These are phyloP conservation scores for Epinotia bilunana DNA, from an alignment of 2,888 invertebrate species.

Conservation along the genomic window DNA sequence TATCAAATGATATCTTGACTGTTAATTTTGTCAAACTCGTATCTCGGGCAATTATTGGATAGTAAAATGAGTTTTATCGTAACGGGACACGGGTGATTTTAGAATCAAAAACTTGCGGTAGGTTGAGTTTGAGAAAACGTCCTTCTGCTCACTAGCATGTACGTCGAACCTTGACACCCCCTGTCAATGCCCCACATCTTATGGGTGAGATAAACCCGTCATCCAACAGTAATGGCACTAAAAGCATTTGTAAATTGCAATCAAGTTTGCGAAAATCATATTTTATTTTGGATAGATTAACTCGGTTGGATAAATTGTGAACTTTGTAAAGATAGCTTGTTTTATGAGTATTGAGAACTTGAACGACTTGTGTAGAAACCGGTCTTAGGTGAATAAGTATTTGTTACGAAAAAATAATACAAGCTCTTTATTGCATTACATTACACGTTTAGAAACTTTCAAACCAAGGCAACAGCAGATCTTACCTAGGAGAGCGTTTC, in stretches of 20 bases:
- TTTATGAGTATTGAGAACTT: slow-evolving; percentile 38
- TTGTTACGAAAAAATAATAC: neutral
- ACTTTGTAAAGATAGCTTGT: slow-evolving; percentile 30
- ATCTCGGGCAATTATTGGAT: neutral
- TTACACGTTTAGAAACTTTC: neutral
- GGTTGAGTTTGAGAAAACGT: neutral
- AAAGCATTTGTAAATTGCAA: slow-evolving; percentile 70
- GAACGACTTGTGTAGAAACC: slow-evolving; percentile 6
- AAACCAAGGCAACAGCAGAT: neutral
- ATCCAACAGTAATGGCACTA: slow-evolving; percentile 59
- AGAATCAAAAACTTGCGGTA: neutral
- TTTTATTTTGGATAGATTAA: slow-evolving; percentile 50
- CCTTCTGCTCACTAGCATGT: slow-evolving; percentile 55
- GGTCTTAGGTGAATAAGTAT: neutral
- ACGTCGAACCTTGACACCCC: slow-evolving; percentile 66
- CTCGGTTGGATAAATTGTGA: slow-evolving; percentile 34
- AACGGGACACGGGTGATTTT: neutral
- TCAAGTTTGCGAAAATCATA: slow-evolving; percentile 50
- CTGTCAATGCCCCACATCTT: slow-evolving; percentile 66
- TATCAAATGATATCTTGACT: slow-evolving; percentile 64
- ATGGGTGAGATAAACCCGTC: slow-evolving; percentile 67
- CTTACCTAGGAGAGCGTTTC: no score
- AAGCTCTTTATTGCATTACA: neutral
- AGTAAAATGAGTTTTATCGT: slow-evolving; percentile 6
- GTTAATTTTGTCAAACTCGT: slow-evolving; percentile 12